Evolutionary conservation across 2,888 invertebrate species (phyloP).

Genomic region (Drosophila rellima): DNA sequence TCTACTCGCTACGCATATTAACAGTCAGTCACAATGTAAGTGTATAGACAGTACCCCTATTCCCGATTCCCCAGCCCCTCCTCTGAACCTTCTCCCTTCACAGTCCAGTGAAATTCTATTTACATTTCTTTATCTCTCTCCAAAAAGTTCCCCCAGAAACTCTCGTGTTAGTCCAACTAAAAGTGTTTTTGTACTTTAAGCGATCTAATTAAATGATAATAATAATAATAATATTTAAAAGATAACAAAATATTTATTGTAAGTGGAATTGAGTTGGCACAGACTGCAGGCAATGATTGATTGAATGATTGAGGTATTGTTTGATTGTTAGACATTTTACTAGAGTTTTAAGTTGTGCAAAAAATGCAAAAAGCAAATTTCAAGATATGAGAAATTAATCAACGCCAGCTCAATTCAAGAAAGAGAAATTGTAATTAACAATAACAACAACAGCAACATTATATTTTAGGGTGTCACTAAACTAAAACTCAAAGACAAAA

Average conservation of each 20-base stretch:
- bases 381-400: slow-evolving; percentile 23
- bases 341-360: slow-evolving; percentile 55
- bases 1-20: slow-evolving; percentile 74
- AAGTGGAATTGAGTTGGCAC: slow-evolving; percentile 77
- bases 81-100: not conserved
- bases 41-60: slow-evolving; percentile 66
- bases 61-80: not conserved
- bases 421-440: slow-evolving; percentile 63
- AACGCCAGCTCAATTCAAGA: slow-evolving; percentile 54
- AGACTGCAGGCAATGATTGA: slow-evolving; percentile 68
- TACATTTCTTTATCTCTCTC: not conserved
- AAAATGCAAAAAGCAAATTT: slow-evolving; percentile 46
- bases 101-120: slow-evolving; percentile 10
- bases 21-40: slow-evolving; percentile 59
- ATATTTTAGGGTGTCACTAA: slow-evolving; percentile 75
- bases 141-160: slow-evolving; percentile 30
- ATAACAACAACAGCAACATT: slow-evolving; percentile 48
- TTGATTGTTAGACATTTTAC: slow-evolving; percentile 72
- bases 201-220: slow-evolving; percentile 66
- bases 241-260: slow-evolving; percentile 48
- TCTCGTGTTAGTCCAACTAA: slow-evolving; percentile 81
- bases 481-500: slow-evolving; percentile 65
- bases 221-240: slow-evolving; percentile 57
- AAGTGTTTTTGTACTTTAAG: slow-evolving; percentile 79
- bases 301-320: slow-evolving; percentile 54